Evolutionary conservation across 1,140 invertebrate genomes (phyloP).

Genomic region (Zaprionus capensis): DNA sequence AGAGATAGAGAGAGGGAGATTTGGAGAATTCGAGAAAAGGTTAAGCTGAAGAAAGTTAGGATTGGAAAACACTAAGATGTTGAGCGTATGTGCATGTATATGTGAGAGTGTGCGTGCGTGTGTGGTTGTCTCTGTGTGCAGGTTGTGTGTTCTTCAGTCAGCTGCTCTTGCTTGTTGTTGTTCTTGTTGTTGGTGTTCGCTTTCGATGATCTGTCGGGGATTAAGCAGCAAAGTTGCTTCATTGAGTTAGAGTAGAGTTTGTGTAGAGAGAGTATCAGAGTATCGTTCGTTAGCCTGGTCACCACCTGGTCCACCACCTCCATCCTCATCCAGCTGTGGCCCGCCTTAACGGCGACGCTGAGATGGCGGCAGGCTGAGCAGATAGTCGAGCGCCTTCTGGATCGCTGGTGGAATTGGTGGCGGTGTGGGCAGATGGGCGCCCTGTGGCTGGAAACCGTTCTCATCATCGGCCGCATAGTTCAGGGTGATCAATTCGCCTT

Average conservation of each 20-base stretch:
- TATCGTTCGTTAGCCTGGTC: constrained; percentile 39
- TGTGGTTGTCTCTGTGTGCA: constrained; percentile 54
- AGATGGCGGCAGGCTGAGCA: constrained; percentile 85
- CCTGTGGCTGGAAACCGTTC: constrained; percentile 89
- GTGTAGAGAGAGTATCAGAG: constrained; percentile 32
- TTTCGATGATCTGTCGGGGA: constrained; percentile 23
- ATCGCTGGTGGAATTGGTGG: constrained; percentile 92
- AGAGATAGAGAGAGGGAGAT: constrained; percentile 26
- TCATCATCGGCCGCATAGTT: constrained; percentile 92
- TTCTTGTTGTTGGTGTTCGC: constrained; percentile 36
- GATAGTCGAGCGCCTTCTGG: constrained; percentile 89
- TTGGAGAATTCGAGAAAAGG: constrained; percentile 30
- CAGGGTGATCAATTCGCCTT: constrained; percentile 90
- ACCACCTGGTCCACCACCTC: constrained; percentile 12
- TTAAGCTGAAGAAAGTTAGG: constrained; percentile 6
- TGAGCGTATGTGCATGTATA: constrained; percentile 4
- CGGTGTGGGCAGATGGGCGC: constrained; percentile 89
- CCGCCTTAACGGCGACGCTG: constrained; percentile 68
- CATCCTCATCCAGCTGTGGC: neutral
- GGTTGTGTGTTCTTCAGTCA: constrained; percentile 72
- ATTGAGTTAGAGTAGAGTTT: constrained; percentile 30
- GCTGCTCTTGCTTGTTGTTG: constrained; percentile 32
- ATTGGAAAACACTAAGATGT: constrained; percentile 22
- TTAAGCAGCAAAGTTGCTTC: constrained; percentile 43
- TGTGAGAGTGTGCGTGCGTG: constrained; percentile 21